phyloP scores from a whole-genome alignment of 1,140 invertebrate species.

The Drosophila watanabei region DNA sequence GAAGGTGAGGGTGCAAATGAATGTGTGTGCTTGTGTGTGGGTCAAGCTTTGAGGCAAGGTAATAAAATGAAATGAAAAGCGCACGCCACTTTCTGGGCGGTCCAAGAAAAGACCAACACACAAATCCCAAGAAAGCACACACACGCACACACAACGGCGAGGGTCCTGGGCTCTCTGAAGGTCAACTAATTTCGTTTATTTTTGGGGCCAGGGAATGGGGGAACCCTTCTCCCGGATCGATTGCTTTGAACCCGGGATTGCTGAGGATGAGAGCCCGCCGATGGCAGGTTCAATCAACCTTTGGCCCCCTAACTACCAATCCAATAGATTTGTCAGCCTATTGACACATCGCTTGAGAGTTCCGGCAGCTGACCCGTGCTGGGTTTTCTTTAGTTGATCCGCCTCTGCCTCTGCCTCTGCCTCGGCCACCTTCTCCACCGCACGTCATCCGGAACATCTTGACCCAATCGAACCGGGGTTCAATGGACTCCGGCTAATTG shows the following conservation, averaged over 20 bases:
- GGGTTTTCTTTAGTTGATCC: constrained; percentile 7
- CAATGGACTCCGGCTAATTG: constrained; percentile 76
- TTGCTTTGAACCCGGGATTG: constrained; percentile 53
- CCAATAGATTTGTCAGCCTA: constrained; percentile 65
- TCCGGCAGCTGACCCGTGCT: constrained; percentile 51
- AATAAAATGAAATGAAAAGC: constrained; percentile 80
- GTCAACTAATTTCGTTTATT: constrained; percentile 79
- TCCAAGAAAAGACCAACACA: constrained; percentile 56
- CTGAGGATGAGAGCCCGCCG: not conserved
- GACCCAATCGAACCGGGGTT: constrained; percentile 63
- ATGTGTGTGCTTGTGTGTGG: constrained; percentile 28
- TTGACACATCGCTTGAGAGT: constrained; percentile 64
- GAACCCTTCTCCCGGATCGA: constrained; percentile 50
- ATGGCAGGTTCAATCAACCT: constrained; percentile 75
- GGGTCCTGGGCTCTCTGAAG: constrained; percentile 56
- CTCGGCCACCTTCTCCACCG: not conserved
- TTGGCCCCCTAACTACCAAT: constrained; percentile 39
- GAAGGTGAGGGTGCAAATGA: constrained; percentile 4
- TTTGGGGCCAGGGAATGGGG: constrained; percentile 23
- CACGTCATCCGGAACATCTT: constrained; percentile 61
- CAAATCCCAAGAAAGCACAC: constrained; percentile 40
- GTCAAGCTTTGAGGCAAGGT: constrained; percentile 53
- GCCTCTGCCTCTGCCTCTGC: not conserved
- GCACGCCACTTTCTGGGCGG: constrained; percentile 57
- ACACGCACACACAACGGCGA: constrained; percentile 35